phyloP scores from a whole-genome alignment of 2,113 vertebrate species.

The Saguinus imperator region DNA sequence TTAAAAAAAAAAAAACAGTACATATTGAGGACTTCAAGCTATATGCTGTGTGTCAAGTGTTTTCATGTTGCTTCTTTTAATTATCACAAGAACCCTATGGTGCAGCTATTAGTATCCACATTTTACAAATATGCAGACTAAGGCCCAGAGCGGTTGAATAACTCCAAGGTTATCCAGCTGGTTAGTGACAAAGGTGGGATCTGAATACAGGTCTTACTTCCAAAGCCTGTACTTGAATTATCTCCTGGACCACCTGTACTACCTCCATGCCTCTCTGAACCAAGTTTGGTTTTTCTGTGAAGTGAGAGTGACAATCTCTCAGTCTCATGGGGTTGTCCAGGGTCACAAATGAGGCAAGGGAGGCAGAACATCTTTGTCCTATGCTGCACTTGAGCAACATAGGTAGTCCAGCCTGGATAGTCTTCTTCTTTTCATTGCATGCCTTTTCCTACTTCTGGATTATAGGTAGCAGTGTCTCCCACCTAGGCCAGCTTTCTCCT shows the following conservation, averaged over 20 bases:
- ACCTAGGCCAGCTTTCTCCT: not conserved
- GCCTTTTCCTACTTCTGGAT: not conserved
- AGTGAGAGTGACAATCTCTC: not conserved
- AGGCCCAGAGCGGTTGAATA: not conserved
- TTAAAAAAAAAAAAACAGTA: not conserved
- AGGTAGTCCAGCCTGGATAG: not conserved
- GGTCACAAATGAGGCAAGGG: not conserved
- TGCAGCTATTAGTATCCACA: not conserved
- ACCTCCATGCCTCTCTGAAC: not conserved
- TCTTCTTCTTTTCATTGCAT: not conserved
- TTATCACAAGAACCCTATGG: not conserved
- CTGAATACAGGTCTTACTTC: not conserved
- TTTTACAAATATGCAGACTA: not conserved
- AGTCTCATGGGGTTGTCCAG: not conserved
- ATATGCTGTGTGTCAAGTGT: not conserved
- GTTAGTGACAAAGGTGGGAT: not conserved
- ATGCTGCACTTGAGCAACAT: fast-evolving
- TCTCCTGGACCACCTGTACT: no score
- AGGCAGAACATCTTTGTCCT: not conserved
- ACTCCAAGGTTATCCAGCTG: not conserved
- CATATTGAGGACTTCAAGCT: not conserved
- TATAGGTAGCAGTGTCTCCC: not conserved
- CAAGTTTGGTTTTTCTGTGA: not conserved
- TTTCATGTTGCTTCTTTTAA: not conserved
- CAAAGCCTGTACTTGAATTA: not conserved